phyloP scores from a whole-genome alignment of 2,888 invertebrate species.

The Vesta saturnalis region DNA sequence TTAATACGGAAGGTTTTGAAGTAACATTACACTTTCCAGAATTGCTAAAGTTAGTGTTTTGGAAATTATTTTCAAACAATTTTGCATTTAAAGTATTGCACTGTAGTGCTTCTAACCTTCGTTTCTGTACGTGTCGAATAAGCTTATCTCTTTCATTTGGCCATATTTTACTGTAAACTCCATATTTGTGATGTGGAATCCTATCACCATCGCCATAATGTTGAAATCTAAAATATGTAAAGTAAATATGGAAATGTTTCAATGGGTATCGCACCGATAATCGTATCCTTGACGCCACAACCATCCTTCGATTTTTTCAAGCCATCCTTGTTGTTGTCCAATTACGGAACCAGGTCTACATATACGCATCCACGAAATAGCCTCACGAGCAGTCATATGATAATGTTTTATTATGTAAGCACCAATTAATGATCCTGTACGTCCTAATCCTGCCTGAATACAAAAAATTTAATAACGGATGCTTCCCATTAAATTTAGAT shows the following conservation, averaged over 20 bases:
- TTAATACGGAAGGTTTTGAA: neutral
- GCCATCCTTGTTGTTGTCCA: slow-evolving; percentile 85
- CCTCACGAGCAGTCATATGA: slow-evolving; percentile 81
- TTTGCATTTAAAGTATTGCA: neutral
- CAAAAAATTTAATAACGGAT: neutral
- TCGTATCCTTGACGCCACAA: slow-evolving; percentile 67
- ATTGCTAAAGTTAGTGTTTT: neutral
- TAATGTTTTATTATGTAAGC: slow-evolving; percentile 89
- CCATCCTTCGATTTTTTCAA: slow-evolving; percentile 63
- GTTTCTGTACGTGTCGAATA: slow-evolving; percentile 18
- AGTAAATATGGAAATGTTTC: neutral
- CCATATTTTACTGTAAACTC: slow-evolving; percentile 63
- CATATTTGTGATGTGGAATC: slow-evolving; percentile 62
- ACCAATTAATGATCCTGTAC: slow-evolving; percentile 90
- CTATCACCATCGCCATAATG: slow-evolving; percentile 61
- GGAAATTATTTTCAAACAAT: neutral
- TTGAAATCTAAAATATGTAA: slow-evolving; percentile 49
- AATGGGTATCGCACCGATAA: no score
- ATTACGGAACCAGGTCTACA: slow-evolving; percentile 90
- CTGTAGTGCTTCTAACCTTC: slow-evolving; percentile 3
- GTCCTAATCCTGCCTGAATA: slow-evolving; percentile 84
- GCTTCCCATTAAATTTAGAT: no score
- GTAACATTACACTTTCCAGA: neutral
- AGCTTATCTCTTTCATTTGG: slow-evolving; percentile 47
- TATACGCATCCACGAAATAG: slow-evolving; percentile 89